Percentiles rank a stretch among this genome's conserved stretches.
phyloP scores from a whole-genome alignment of 1,140 invertebrate genomes.

The Riptortus pedestris region DNA sequence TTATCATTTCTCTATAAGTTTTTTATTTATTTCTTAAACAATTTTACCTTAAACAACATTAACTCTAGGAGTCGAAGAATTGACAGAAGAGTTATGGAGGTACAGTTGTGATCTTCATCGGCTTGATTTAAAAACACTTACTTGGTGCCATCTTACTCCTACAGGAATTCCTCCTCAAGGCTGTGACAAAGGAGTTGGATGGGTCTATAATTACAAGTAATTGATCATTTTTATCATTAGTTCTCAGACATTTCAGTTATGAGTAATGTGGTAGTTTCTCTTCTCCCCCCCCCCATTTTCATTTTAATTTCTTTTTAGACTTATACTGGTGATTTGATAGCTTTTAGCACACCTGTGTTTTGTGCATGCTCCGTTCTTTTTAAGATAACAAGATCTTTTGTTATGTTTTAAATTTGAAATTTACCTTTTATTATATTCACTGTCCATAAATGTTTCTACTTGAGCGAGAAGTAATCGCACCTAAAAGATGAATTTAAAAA shows the following conservation, averaged over 20 bases:
- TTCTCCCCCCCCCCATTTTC: no score
- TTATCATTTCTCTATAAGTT: background rate
- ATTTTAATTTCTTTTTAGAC: no score
- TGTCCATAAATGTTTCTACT: no score
- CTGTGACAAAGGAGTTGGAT: slow-evolving; percentile 40
- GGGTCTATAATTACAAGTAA: slow-evolving; percentile 38
- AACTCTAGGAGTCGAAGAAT: slow-evolving; percentile 26
- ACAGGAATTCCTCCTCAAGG: slow-evolving; percentile 34
- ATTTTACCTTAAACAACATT: background rate
- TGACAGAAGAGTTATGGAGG: slow-evolving; percentile 8
- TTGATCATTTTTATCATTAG: background rate
- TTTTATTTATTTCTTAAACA: background rate
- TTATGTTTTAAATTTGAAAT: no score
- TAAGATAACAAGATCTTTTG: no score
- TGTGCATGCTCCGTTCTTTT: no score
- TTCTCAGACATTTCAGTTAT: no score
- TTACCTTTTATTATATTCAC: no score
- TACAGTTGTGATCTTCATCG: slow-evolving; percentile 32
- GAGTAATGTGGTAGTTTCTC: no score
- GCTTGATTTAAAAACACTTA: slow-evolving; percentile 35
- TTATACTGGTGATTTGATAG: slow-evolving; percentile 18
- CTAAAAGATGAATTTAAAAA: no score
- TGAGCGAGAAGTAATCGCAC: no score
- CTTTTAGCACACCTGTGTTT: no score
- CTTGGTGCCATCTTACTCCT: slow-evolving; percentile 34